Base-by-base conservation (phyloP, 2,888 invertebrate species). In the Calameuta pallipes region DNA sequence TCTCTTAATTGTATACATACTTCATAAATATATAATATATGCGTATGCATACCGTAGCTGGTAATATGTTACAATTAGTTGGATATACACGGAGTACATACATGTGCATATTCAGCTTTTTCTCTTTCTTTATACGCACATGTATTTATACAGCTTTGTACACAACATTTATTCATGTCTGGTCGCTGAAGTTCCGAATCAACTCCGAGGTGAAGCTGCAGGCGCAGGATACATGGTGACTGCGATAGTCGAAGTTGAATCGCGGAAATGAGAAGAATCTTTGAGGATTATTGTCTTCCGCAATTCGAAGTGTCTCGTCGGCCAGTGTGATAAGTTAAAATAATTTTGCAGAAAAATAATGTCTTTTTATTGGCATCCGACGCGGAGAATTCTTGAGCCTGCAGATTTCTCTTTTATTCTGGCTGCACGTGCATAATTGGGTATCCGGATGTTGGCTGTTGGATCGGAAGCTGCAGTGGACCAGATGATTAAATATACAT, bases 401-500 rank as follows among this genome's bases (percentile, higher is more conserved):
- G 56, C 56, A 56, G 56, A 56, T 56, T 56, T 23, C 23, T 23
- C 56, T 23, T 23, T 56, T 15, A 31, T 23, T 15, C 6, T 23
- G 23, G 56, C 15, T 56, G 41, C 41, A 56, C 9, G 23, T 56
- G 41, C 41, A 23, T 15, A 9, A 56, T 56, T 56, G 2, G 9
- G 23, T 9, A 56, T 56, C 23, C 9, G 1, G 23, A 9, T 9
- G 23, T 56, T 23, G 56, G 2, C 23, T 23, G 56, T 56, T 56
- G 56, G 9, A 56, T 56, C 56, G 56, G 56, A 56, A 56, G 23
- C 56, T 56, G 56, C 56, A 56, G 56, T 56, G 23, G 9, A 56
- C 56, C 56, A 6, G 9, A 78, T 74, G 78, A 80, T 80, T 33
- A 33, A 82, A 80, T 82, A 80, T 80, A 80, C 77, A 80, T 76